phyloP scores from a whole-genome alignment of 2,888 invertebrate species.

The Muscina levida region DNA sequence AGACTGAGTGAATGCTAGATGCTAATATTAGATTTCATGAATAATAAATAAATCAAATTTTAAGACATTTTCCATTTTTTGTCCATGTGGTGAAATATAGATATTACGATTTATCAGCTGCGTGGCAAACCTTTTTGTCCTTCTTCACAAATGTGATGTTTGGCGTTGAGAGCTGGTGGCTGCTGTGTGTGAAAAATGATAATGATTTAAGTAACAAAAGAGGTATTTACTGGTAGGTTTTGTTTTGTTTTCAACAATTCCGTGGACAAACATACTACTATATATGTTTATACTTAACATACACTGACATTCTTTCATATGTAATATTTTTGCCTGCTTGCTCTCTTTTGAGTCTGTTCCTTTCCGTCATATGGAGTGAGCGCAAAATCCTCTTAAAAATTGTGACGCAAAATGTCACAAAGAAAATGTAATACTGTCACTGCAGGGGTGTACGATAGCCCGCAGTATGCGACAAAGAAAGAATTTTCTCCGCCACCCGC shows the following conservation, averaged over 20 bases:
- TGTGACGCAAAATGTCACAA: conserved; percentile 49
- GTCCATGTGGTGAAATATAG: conserved; percentile 47
- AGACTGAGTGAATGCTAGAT: conserved; percentile 55
- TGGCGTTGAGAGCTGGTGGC: conserved; percentile 23
- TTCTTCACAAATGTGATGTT: conserved; percentile 8
- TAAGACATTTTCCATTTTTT: conserved; percentile 2
- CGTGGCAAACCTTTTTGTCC: conserved; percentile 11
- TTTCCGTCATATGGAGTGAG: neutral
- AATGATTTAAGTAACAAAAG: conserved; percentile 51
- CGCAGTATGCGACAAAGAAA: conserved; percentile 43
- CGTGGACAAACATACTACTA: neutral
- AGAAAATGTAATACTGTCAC: conserved; percentile 32
- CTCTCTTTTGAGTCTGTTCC: too few species aligned
- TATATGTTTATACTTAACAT: neutral
- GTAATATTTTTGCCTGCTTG: neutral
- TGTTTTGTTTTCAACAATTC: too few species aligned
- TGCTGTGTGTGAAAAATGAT: conserved; percentile 37
- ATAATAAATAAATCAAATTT: conserved; percentile 59
- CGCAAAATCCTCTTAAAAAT: conserved; percentile 39
- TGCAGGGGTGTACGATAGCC: conserved; percentile 25
- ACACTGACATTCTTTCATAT: neutral
- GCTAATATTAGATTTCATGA: conserved; percentile 64
- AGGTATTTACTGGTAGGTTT: conserved; percentile 46
- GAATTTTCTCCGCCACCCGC: conserved; percentile 47
- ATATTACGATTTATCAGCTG: conserved; percentile 30